Evolutionary conservation across 2,888 invertebrate species (phyloP), one percentile per base, ranked within the genome.

Genomic region (Morpho deidamia): DNA sequence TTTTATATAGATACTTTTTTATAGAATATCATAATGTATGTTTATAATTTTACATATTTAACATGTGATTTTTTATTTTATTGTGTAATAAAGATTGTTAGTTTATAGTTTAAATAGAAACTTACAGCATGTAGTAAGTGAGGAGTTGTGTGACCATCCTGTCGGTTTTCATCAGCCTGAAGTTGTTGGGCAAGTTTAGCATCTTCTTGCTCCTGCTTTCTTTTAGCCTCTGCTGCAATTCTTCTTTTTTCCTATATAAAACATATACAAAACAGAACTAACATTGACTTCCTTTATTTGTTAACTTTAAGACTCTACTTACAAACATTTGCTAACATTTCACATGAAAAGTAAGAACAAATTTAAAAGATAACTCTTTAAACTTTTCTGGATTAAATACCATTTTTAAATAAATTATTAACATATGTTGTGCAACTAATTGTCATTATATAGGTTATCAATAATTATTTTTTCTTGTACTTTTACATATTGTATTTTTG

Each of bases 201-300:
- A 73, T 90, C 90, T 55, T 87, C 89, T 52, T 71, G 75, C 63
- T 91, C 90, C 60, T 87, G 83, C 62, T 83, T 86, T 62, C 73
- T 79, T 58, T 81, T 78, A 46, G 83, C 81, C 60, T 84, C 86
- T 63, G 83, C 83, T 55, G 78, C 75, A 63, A 78, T 72, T 40
- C 72, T 74, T 62, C 83, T 75, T 49, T 83, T 81, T 56, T 69
- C 81, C 90, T 90, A 49, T 23, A 63, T 68, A 37, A 23, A 10
- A 10, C 10, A 41, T 7, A 44, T 8, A 44, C 43, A 41, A 9
- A 14, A 14, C 9, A 8, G 40, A 7, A 14, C 14, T 1, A 41
- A 5, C 41, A 8, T 7, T 1, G 7, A 11, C 11, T 7, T 39
- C 5, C 8, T n/a, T n/a, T n/a, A n/a, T n/a, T n/a, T n/a, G n/a